Conservation (phyloP, 2,888 invertebrate genomes). For the Ceratothoa steindachneri region DNA sequence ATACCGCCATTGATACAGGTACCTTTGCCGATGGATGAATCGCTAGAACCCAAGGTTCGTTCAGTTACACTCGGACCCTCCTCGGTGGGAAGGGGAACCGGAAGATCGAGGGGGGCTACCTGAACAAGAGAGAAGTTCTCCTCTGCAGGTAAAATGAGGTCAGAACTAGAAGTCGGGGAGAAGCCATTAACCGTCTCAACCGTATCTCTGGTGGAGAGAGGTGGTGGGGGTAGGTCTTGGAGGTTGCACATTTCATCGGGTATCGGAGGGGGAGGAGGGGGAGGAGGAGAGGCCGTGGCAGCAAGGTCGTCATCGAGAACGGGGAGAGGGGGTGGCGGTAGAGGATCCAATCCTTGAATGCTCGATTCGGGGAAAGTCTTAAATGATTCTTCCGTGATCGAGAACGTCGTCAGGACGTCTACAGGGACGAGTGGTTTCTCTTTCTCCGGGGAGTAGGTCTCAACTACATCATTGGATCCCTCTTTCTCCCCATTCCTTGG, state of each 20-base stretch:
- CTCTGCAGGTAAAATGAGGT: too few species aligned
- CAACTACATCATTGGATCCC: too few species aligned
- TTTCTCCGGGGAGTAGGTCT: neutral
- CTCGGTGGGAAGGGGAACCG: neutral
- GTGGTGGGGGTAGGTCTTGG: neutral
- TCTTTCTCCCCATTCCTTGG: neutral
- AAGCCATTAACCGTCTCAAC: neutral
- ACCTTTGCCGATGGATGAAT: neutral
- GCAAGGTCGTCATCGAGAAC: neutral
- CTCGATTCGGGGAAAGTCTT: too few species aligned
- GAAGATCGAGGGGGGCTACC: neutral
- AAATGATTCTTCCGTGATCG: too few species aligned
- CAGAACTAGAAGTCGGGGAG: conserved; percentile 16
- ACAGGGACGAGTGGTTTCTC: neutral
- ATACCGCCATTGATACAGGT: conserved; percentile 17
- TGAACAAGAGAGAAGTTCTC: neutral
- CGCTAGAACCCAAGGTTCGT: neutral
- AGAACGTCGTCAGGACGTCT: neutral
- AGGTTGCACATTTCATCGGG: neutral
- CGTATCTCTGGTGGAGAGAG: neutral
- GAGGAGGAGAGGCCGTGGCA: neutral
- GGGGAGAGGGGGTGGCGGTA: conserved; percentile 1
- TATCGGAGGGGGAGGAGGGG: neutral
- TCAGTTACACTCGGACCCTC: neutral
- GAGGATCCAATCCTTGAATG: too few species aligned